Evolutionary conservation across 2,113 vertebrate genomes (phyloP).

Genomic region (Bubalus kerabau): DNA sequence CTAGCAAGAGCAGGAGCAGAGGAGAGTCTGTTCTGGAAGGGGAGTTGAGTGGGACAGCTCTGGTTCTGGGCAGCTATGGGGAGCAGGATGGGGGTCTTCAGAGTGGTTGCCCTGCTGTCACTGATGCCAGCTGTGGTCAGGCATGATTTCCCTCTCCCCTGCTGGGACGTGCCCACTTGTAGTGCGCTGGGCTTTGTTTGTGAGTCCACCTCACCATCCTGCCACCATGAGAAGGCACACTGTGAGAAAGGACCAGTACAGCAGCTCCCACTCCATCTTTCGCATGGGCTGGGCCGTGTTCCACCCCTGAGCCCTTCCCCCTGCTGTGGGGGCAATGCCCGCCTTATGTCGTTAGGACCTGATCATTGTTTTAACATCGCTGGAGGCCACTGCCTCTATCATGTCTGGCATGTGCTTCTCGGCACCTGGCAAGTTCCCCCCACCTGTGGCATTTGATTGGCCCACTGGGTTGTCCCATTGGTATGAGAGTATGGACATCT

Average conservation of each 20-base stretch:
- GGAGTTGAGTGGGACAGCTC: background rate
- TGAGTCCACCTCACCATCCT: background rate
- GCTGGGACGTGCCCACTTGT: fast-evolving
- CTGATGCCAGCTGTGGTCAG: background rate
- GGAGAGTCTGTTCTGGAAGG: background rate
- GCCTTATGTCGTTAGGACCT: background rate
- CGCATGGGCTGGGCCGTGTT: fast-evolving
- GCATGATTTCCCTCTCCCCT: too few species aligned
- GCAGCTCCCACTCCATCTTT: background rate
- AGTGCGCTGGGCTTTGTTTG: background rate
- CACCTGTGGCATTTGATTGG: background rate
- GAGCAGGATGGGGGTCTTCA: background rate
- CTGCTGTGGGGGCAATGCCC: background rate
- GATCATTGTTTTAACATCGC: fast-evolving
- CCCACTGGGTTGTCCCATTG: background rate
- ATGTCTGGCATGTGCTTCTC: fast-evolving
- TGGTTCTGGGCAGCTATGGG: background rate
- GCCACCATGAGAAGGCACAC: background rate
- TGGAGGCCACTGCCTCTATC: background rate
- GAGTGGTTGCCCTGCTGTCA: background rate
- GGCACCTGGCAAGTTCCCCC: background rate
- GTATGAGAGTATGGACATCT: fast-evolving
- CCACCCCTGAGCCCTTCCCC: background rate
- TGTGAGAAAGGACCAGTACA: fast-evolving
- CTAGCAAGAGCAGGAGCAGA: background rate